These are phyloP conservation scores for Elephas maximus DNA, from an alignment of 2,113 vertebrate species.

Conservation along the genomic window DNA sequence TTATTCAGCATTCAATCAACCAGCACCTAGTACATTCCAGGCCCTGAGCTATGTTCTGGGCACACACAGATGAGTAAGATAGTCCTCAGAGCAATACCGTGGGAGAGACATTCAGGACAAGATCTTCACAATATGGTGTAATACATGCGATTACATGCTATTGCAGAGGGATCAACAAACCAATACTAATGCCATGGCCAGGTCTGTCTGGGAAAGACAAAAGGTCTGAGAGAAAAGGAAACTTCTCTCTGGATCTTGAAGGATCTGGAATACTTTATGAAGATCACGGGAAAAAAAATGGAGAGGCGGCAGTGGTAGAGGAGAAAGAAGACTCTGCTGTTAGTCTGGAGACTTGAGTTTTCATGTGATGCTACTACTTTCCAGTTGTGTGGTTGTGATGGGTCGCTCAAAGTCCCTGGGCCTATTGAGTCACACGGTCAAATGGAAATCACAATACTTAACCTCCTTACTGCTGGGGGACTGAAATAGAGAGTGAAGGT, in stretches of 20 bases:
- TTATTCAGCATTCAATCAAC: not conserved
- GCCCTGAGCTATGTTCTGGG: not conserved
- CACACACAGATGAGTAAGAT: not conserved
- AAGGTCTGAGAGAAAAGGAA: not conserved
- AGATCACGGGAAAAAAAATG: not conserved
- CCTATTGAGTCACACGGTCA: constrained; percentile 28
- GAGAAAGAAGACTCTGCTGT: not conserved
- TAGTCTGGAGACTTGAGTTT: not conserved
- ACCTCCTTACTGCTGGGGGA: not conserved
- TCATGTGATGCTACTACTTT: not conserved
- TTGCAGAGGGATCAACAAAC: not conserved
- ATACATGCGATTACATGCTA: not conserved
- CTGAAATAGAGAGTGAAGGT: constrained; percentile 20
- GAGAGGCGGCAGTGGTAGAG: not conserved
- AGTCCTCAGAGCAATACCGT: not conserved
- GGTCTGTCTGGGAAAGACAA: not conserved
- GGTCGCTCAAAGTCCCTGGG: not conserved
- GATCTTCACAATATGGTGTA: not conserved
- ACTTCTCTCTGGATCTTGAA: not conserved
- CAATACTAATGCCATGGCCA: not conserved
- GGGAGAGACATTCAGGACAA: not conserved
- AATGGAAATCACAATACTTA: not conserved
- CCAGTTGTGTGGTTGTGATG: not conserved
- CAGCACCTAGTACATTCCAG: not conserved
- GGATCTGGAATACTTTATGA: not conserved